Evolutionary conservation across 2,797 vertebrate genomes (phyloP).

Genomic region (Brachyrhaphis roseni): DNA sequence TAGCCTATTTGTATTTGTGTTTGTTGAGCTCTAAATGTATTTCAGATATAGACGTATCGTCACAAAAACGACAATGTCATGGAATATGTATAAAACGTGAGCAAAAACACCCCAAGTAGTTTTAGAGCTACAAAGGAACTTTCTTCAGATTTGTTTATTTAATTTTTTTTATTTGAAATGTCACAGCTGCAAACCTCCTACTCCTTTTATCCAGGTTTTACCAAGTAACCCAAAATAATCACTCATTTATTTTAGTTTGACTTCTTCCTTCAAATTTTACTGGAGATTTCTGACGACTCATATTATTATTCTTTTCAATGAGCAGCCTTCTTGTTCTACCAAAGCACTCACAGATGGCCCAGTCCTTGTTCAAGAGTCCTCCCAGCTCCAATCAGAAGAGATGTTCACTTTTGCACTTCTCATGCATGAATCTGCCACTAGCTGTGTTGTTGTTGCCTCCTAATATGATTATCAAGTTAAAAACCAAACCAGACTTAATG

Average conservation of each 20-base stretch:
- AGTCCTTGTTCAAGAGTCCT: background rate
- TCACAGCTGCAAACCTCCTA: background rate
- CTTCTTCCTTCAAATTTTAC: background rate
- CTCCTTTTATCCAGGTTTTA: background rate
- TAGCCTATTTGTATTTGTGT: background rate
- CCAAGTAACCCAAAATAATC: background rate
- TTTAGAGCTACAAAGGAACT: no score
- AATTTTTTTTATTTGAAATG: background rate
- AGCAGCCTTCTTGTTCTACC: background rate
- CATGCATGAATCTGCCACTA: background rate
- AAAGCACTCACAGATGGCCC: background rate
- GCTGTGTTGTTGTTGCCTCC: background rate
- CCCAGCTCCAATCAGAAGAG: background rate
- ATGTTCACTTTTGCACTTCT: background rate
- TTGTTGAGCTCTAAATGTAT: background rate
- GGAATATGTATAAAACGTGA: no score
- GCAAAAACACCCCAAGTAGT: no score
- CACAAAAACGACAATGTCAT: background rate
- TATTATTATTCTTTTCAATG: background rate
- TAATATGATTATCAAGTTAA: background rate
- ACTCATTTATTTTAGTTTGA: background rate
- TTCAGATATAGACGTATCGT: background rate
- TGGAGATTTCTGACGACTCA: background rate
- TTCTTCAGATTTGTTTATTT: background rate
- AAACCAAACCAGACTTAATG: background rate